Conservation (phyloP, 1,140 invertebrate species). For the Trichonephila inaurata region DNA sequence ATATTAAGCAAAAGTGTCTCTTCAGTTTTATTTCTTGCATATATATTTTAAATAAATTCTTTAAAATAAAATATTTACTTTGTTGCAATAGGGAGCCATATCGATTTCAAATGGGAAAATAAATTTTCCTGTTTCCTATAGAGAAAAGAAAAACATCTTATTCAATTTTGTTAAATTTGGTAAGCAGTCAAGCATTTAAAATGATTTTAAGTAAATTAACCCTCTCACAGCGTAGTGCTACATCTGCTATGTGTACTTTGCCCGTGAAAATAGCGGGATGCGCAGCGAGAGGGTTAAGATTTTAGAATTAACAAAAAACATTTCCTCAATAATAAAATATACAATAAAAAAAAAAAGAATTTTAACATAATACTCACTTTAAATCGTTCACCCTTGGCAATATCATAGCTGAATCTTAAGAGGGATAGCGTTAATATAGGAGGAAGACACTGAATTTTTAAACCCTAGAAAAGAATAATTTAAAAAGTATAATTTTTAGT, state of each 20-base stretch:
- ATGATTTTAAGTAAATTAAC: not conserved
- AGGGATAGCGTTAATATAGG: constrained; percentile 75
- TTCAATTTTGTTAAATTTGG: too few species aligned
- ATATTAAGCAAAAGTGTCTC: not conserved
- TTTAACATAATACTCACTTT: constrained; percentile 47
- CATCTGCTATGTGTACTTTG: too few species aligned
- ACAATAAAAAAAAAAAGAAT: not conserved
- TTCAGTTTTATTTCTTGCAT: not conserved
- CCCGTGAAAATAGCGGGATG: too few species aligned
- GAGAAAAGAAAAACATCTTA: not conserved
- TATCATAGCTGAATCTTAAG: constrained; percentile 74
- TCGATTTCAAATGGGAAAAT: constrained; percentile 75
- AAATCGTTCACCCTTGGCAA: constrained; percentile 69
- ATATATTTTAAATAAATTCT: too few species aligned
- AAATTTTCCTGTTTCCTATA: constrained; percentile 76
- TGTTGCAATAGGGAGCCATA: constrained; percentile 73
- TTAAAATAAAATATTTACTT: constrained; percentile 35
- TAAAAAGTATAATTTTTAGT: not conserved
- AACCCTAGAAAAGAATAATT: constrained; percentile 57
- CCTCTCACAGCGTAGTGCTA: too few species aligned
- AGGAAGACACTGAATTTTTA: constrained; percentile 74
- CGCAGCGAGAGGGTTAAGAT: too few species aligned
- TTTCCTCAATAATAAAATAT: not conserved
- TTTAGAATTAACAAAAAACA: not conserved
- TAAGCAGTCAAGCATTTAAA: too few species aligned